phyloP scores from a whole-genome alignment of 2,113 vertebrate species.

The Argyrosomus japonicus region DNA sequence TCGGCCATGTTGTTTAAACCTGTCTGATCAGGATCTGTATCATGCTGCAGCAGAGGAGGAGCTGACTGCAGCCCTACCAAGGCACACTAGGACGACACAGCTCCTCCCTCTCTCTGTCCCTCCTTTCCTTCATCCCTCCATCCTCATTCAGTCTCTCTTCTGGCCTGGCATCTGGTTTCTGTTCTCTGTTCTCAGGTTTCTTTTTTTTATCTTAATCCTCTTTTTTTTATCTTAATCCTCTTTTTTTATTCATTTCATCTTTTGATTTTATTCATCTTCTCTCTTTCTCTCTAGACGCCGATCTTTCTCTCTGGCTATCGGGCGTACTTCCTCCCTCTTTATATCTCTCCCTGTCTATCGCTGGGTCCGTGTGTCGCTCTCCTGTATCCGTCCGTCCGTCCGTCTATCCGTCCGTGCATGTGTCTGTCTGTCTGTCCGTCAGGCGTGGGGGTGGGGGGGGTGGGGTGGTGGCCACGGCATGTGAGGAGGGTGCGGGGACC shows the following conservation, averaged over 20 bases:
- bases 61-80: slow-evolving; percentile 10
- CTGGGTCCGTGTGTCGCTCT: slow-evolving; percentile 82
- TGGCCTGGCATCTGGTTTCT: slow-evolving; percentile 86
- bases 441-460: slow-evolving; percentile 11
- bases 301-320: slow-evolving; percentile 63
- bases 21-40: slow-evolving; percentile 13
- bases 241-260: slow-evolving; percentile 66
- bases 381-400: slow-evolving; percentile 75
- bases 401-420: slow-evolving; percentile 63
- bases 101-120: slow-evolving; percentile 41
- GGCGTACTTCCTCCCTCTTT: slow-evolving; percentile 70
- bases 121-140: slow-evolving; percentile 71
- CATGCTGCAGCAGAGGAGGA: slow-evolving; percentile 9
- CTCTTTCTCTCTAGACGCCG: slow-evolving; percentile 45
- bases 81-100: slow-evolving; percentile 52
- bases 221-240: slow-evolving; percentile 53
- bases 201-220: slow-evolving; percentile 50
- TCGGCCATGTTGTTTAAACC: slow-evolving; percentile 17
- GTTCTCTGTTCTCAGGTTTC: slow-evolving; percentile 80
- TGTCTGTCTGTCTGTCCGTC: slow-evolving; percentile 72
- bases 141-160: slow-evolving; percentile 81
- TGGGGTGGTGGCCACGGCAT: not conserved
- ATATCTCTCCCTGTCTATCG: slow-evolving; percentile 80
- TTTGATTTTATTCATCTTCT: slow-evolving; percentile 57
- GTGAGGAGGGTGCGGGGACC: slow-evolving; percentile 52